Percentiles rank a stretch among this genome's conserved stretches.
Evolutionary conservation across 1,140 invertebrate genomes (phyloP).

Genomic region (Drosophila repletoides): DNA sequence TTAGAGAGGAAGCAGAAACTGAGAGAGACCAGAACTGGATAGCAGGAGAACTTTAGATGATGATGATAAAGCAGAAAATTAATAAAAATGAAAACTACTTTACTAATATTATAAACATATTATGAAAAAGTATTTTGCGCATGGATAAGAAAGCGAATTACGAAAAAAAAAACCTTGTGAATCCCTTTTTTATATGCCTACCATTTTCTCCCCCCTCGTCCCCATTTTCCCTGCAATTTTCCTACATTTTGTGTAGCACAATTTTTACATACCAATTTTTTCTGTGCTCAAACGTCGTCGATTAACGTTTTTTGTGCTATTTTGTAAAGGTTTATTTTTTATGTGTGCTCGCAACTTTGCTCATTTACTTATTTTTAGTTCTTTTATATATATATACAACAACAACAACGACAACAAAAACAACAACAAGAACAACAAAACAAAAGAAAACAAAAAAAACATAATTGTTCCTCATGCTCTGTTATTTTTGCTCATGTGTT

Average conservation of each 20-base stretch:
- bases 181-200: background rate
- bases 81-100: slow-evolving; percentile 55
- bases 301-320: slow-evolving; percentile 51
- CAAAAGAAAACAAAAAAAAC: too few species aligned
- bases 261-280: slow-evolving; percentile 27
- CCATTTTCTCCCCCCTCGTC: background rate
- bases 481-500: slow-evolving; percentile 57
- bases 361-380: slow-evolving; percentile 47
- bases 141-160: slow-evolving; percentile 17
- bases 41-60: slow-evolving; percentile 12
- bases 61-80: slow-evolving; percentile 10
- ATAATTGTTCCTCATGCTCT: slow-evolving; percentile 64
- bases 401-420: too few species aligned
- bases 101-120: slow-evolving; percentile 76
- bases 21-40: slow-evolving; percentile 16
- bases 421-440: too few species aligned
- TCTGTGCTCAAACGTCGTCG: slow-evolving; percentile 17
- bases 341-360: slow-evolving; percentile 14
- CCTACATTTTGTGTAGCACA: slow-evolving; percentile 3
- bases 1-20: slow-evolving; percentile 14
- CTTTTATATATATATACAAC: too few species aligned
- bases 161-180: slow-evolving; percentile 1
- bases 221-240: background rate
- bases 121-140: slow-evolving; percentile 54
- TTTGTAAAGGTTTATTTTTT: slow-evolving; percentile 34